Evolutionary conservation across 2,888 invertebrate genomes (phyloP).

Genomic region (Drosophila helvetica): DNA sequence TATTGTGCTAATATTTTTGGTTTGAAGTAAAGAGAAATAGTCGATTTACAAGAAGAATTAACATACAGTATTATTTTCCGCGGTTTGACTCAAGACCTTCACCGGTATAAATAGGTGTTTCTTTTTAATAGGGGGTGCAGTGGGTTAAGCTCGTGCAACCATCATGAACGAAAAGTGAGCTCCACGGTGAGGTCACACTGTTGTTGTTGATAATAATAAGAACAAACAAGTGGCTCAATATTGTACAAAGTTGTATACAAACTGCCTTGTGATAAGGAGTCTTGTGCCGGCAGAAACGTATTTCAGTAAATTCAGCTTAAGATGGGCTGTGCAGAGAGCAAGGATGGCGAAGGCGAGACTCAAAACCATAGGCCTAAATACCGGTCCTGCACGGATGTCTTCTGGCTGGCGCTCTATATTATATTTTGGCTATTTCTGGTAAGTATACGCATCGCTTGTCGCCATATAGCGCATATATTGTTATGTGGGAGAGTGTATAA

Average conservation of each 20-base stretch:
- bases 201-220: conserved; percentile 29
- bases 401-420: conserved; percentile 91
- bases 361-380: conserved; percentile 85
- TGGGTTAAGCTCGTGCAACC: too few species aligned
- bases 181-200: too few species aligned
- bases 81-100: too few species aligned
- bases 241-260: conserved; percentile 19
- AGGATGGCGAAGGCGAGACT: conserved; percentile 84
- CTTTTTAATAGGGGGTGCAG: too few species aligned
- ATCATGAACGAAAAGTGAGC: too few species aligned
- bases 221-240: conserved; percentile 21
- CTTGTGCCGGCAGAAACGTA: conserved; percentile 1
- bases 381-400: conserved; percentile 92
- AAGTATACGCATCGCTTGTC: conserved; percentile 62
- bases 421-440: conserved; percentile 94
- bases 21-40: too few species aligned
- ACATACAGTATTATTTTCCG: too few species aligned
- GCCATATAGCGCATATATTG: background rate
- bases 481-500: background rate
- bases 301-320: conserved; percentile 6
- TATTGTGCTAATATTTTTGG: too few species aligned
- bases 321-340: conserved; percentile 89
- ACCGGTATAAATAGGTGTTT: too few species aligned
- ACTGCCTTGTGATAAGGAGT: conserved; percentile 1
- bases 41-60: too few species aligned